Percentiles rank a stretch among this genome's conserved stretches.
Conservation (phyloP, 1,140 invertebrate species). For the Diachasmimorpha longicaudata region DNA sequence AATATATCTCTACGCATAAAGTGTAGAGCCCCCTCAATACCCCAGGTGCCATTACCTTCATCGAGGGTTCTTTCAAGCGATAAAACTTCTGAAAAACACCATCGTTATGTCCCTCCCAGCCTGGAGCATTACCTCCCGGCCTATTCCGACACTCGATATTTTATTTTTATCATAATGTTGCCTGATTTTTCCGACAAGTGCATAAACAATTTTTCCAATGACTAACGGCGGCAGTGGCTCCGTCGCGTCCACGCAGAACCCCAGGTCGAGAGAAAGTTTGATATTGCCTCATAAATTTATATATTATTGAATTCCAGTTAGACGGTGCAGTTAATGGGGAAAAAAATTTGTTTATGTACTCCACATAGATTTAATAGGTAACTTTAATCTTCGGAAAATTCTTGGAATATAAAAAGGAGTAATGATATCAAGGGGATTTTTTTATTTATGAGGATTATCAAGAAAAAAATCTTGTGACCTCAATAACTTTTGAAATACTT, state of each 20-base stretch:
- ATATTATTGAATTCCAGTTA: background rate
- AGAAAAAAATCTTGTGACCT: too few relatives aligned
- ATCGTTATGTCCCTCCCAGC: background rate
- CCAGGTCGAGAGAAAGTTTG: background rate
- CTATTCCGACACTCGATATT: background rate
- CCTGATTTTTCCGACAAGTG: background rate
- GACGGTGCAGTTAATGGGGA: background rate
- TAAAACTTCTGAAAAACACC: background rate
- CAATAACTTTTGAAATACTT: too few relatives aligned
- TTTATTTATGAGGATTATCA: too few relatives aligned
- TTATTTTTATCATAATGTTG: background rate
- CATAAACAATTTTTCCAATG: background rate
- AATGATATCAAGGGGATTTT: too few relatives aligned
- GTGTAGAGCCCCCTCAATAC: background rate
- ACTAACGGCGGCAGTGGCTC: background rate
- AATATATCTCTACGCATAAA: background rate
- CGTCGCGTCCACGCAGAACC: background rate
- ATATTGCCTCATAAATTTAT: slow-evolving; percentile 9
- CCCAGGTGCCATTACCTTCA: background rate
- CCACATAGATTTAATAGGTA: background rate
- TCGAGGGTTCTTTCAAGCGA: background rate
- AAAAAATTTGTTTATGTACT: background rate
- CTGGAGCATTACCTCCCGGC: background rate
- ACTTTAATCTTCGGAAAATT: background rate
- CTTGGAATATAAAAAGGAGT: too few relatives aligned